Evolutionary conservation across 1,140 invertebrate genomes (phyloP), one percentile per base, ranked within the genome.

Genomic region (Centruroides vittatus): DNA sequence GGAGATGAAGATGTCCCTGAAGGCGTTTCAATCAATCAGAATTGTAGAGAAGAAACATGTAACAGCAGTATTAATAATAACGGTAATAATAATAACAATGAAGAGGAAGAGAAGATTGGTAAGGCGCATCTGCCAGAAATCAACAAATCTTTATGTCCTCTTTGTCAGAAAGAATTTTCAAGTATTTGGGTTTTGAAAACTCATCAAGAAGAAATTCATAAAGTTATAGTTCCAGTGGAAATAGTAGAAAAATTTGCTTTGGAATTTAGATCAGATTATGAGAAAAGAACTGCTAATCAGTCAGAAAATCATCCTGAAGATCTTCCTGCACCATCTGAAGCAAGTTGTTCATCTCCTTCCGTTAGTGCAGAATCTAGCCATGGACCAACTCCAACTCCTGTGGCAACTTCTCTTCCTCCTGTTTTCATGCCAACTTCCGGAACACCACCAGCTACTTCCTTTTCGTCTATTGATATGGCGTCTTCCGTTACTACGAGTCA

Each of bases 171-270:
- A 75, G 86, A 89, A 71, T 95, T 96, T 76, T 93, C 89, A 66
- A 93, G 89, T 78, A 87, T 94, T 61, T 95, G 92, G 85, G 90
- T 95, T 62, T 78, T 96, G 71, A 95, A 95, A 75, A 86, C 90
- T 66, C 92, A 97, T 74, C 89, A 88, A 76, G 92, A 96, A 79
- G 91, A 95, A 80, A 84, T 93, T 63, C 93, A 96, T 76, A 86
- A 88, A 70, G 86, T 90, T 73, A 78, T 92, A 72, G 88, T 96
- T 59, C 90, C 91, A 11, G 77, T 88, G 35, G 86, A 92, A 69
- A 86, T 89, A 70, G 78, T 95, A 53, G 90, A 94, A 76, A 85
- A 89, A 73, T 93, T 93, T 76, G 89, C 89, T 46, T 86, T 93
- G 74, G 86, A 89, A 68, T 89, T 90, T 70, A 88, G 89, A 74